Evolutionary conservation across 2,888 invertebrate genomes (phyloP).

Genomic region (Drepana falcataria): DNA sequence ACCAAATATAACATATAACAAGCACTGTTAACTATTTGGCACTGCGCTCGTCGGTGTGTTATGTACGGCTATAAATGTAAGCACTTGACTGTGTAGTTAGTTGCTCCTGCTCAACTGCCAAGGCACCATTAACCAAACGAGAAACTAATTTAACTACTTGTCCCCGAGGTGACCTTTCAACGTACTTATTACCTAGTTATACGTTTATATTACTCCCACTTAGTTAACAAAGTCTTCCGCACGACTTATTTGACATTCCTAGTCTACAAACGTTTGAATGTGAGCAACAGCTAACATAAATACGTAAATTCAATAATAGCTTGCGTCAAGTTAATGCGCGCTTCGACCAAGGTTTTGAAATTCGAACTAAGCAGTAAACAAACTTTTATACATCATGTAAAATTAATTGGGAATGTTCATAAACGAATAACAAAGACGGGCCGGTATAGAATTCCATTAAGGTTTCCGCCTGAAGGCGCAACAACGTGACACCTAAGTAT

Average conservation of each 20-base stretch:
- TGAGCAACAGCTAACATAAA: not conserved
- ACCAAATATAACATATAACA: too few species aligned
- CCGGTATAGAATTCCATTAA: constrained; percentile 3
- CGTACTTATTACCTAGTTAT: not conserved
- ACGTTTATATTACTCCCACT: not conserved
- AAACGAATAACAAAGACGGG: not conserved
- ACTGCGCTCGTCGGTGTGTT: too few species aligned
- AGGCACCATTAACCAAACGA: not conserved
- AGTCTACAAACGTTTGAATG: not conserved
- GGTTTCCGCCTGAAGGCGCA: constrained; percentile 1
- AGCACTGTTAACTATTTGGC: too few species aligned
- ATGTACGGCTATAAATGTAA: too few species aligned
- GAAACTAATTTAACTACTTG: not conserved
- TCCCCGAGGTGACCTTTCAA: not conserved
- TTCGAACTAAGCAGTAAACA: not conserved
- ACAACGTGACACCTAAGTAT: not conserved
- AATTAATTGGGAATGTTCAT: constrained; percentile 1
- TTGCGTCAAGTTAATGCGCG: not conserved
- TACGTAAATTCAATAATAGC: not conserved
- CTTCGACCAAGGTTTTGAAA: not conserved
- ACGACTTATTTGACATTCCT: not conserved
- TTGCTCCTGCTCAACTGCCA: too few species aligned
- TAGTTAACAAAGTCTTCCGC: not conserved
- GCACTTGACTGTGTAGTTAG: too few species aligned
- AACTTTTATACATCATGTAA: not conserved